Evolutionary conservation across 2,113 vertebrate genomes (phyloP).

Genomic region (Eptesicus fuscus): DNA sequence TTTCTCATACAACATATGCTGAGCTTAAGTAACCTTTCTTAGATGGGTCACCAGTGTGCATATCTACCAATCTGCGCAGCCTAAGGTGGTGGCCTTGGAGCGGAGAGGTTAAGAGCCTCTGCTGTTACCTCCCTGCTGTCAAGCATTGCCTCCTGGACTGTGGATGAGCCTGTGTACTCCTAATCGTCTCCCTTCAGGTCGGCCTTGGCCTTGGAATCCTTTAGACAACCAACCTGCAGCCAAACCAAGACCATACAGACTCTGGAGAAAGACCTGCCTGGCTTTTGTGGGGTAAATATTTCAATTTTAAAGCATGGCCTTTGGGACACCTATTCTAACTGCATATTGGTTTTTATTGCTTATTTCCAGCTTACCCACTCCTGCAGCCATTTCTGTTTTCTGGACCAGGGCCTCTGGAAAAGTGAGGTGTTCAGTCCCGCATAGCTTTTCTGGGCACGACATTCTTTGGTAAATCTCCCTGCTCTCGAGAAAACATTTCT

Average conservation of each 20-base stretch:
- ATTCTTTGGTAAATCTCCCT: neutral
- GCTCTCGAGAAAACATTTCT: neutral
- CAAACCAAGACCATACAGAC: neutral
- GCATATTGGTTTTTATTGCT: neutral
- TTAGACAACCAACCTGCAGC: neutral
- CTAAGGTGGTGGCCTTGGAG: accelerated
- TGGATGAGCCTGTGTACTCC: neutral
- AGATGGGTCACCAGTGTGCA: neutral
- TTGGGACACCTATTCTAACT: neutral
- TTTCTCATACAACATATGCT: neutral
- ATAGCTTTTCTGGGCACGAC: neutral
- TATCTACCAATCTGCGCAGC: neutral
- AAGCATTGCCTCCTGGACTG: neutral
- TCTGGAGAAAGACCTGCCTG: neutral
- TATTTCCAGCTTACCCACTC: neutral
- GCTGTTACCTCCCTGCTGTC: neutral
- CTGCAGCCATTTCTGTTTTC: neutral
- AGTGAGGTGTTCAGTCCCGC: neutral
- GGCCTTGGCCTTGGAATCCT: neutral
- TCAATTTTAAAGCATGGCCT: neutral
- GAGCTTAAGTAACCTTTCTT: neutral
- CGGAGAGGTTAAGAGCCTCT: neutral
- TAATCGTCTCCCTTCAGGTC: accelerated
- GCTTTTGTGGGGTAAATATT: neutral
- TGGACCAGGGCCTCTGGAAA: neutral